phyloP scores from a whole-genome alignment of 2,888 invertebrate species.

The Caenorhabditis sp. region DNA sequence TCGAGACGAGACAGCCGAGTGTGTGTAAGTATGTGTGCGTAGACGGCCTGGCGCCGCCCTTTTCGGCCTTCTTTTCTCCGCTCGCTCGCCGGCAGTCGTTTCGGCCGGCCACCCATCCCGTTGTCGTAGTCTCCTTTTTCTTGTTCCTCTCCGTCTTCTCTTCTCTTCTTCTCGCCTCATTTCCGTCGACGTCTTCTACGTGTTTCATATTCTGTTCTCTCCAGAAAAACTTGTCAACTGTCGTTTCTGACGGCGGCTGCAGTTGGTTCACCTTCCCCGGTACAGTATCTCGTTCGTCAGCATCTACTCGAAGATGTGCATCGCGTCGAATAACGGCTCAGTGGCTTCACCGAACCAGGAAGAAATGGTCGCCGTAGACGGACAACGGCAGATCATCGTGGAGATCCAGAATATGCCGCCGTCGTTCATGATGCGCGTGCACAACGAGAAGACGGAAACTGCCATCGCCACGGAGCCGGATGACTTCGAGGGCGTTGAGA shows the following conservation, averaged over 20 bases:
- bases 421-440: conserved; percentile 29
- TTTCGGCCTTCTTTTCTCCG: conserved; percentile 15
- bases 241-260: background rate
- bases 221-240: conserved; percentile 43
- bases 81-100: conserved; percentile 3
- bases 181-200: conserved; percentile 1
- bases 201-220: conserved; percentile 9
- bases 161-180: conserved; percentile 8
- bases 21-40: conserved; percentile 13
- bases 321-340: background rate
- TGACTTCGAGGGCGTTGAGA: conserved; percentile 24
- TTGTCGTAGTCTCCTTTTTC: background rate
- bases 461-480: conserved; percentile 19
- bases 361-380: background rate
- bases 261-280: conserved; percentile 2
- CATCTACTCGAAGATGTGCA: conserved; percentile 33
- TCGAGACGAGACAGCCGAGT: conserved; percentile 8
- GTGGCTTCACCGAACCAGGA: background rate
- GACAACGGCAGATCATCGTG: background rate
- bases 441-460: background rate
- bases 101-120: conserved; percentile 12
- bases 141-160: background rate
- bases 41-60: conserved; percentile 23
- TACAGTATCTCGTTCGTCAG: conserved; percentile 1
- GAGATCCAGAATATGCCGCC: conserved; percentile 17